These are phyloP conservation scores for Hypselothyrea guttata DNA, from an alignment of 2,888 invertebrate species.

Conservation along the genomic window DNA sequence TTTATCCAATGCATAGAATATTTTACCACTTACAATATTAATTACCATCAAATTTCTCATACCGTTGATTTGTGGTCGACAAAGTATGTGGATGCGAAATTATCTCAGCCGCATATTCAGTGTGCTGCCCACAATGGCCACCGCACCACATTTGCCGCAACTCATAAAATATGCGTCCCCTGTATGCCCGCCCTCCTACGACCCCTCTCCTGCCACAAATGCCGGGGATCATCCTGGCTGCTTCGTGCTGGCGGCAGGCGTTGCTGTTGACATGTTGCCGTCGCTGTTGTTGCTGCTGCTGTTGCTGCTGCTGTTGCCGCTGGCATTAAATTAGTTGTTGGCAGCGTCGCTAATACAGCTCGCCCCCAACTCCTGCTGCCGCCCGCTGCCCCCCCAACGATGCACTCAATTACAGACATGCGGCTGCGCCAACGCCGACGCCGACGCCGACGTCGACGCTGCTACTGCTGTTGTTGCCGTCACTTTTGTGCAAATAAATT, in stretches of 20 bases:
- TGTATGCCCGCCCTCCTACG: neutral
- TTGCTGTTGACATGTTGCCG: constrained; percentile 74
- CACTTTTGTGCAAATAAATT: constrained; percentile 68
- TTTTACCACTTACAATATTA: constrained; percentile 72
- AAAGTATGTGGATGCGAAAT: constrained; percentile 61
- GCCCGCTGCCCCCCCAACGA: constrained; percentile 59
- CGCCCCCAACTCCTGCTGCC: constrained; percentile 26
- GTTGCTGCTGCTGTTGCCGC: constrained; percentile 48
- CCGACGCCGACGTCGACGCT: too few species aligned
- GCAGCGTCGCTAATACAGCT: constrained; percentile 69
- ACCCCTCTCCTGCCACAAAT: neutral
- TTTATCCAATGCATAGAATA: constrained; percentile 48
- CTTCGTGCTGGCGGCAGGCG: constrained; percentile 53
- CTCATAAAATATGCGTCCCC: constrained; percentile 65
- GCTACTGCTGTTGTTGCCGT: constrained; percentile 41
- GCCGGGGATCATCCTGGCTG: constrained; percentile 45
- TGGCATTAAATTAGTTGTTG: constrained; percentile 77
- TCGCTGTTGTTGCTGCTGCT: constrained; percentile 51
- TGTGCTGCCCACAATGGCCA: constrained; percentile 55
- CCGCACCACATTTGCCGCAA: constrained; percentile 23
- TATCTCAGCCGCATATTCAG: constrained; percentile 57
- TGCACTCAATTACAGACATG: constrained; percentile 72
- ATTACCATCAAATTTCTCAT: constrained; percentile 76
- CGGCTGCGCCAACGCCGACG: constrained; percentile 32
- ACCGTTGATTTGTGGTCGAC: constrained; percentile 70